Evolutionary conservation across 2,797 vertebrate genomes (phyloP), one percentile per base, ranked within the genome.

Genomic region (Eutrigla gurnardus): DNA sequence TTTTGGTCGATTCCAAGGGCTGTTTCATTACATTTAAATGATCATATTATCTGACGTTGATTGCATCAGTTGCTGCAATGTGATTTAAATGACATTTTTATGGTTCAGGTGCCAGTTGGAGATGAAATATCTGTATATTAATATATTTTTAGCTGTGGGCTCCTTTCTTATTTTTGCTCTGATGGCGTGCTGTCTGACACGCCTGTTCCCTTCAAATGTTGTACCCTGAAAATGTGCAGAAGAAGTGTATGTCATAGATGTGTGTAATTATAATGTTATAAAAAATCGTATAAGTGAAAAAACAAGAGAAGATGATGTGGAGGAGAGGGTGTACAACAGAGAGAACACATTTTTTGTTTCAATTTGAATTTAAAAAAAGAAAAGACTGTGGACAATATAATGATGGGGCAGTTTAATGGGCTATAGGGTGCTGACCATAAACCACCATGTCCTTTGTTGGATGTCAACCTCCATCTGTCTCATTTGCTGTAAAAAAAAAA

Each of bases 1-100:
- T 40, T 52, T 13, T 7, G 59, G 42, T 54, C 1, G 6, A 66
- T 64, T 37, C 67, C 33, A 35, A 37, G 9, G 36, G 11, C 47
- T 2, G 36, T 57, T 61, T 79, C 14, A 77, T 63, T 54, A 47
- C 4, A 46, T 79, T 74, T 18, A 37, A 66, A 70, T 49, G 0
- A 68, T 42, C 32, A 14, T 5, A 58, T 61, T 17, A 54, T 69
- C 35, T 58, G 57, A 53, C 0, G 0, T 2, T 37, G 49, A 78
- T 57, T 45, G 25, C n/a, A 50, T 75, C 40, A 45, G 50, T 8
- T 50, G 36, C 37, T 70, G 18, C 49, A 77, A 67, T 35, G 6
- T 37, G 36, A 70, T 58, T 43, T 40, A 40, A 66, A 39, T 75
- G 6, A 2, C 11, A n/a, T 32, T 49, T 65, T 50, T 58, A 39